Conservation (phyloP, 1,140 invertebrate species). For the Monochamus saltuarius region DNA sequence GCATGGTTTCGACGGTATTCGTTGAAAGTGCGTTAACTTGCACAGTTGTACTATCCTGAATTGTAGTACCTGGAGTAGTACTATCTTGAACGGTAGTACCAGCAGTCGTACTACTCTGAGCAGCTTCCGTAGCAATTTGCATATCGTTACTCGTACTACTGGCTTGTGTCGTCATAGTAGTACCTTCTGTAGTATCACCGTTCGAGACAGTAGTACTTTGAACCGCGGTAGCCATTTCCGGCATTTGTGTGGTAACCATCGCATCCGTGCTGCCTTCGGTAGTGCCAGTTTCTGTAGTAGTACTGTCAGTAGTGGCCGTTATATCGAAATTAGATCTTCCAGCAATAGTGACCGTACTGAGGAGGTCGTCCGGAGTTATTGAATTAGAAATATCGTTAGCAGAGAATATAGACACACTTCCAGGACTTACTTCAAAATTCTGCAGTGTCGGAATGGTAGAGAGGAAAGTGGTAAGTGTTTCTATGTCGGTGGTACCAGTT, state of each 20-base stretch:
- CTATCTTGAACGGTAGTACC: slow-evolving; percentile 12
- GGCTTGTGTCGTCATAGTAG: slow-evolving; percentile 19
- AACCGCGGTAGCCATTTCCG: slow-evolving; percentile 35
- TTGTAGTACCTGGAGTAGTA: neutral
- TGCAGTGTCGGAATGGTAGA: slow-evolving; percentile 33
- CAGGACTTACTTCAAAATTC: slow-evolving; percentile 48
- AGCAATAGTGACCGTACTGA: slow-evolving; percentile 43
- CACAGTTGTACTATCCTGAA: neutral
- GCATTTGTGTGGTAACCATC: slow-evolving; percentile 35
- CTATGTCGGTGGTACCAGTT: slow-evolving; percentile 11
- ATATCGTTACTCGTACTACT: slow-evolving; percentile 38
- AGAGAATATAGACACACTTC: slow-evolving; percentile 43
- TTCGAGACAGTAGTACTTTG: slow-evolving; percentile 24
- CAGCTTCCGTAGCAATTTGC: slow-evolving; percentile 34
- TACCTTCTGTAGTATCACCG: neutral
- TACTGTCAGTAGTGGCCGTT: slow-evolving; percentile 27
- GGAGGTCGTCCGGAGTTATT: slow-evolving; percentile 45
- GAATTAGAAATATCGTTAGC: slow-evolving; percentile 50
- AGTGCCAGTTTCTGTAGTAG: slow-evolving; percentile 25
- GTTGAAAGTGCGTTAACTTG: no score
- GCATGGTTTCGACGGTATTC: no score
- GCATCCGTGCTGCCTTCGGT: slow-evolving; percentile 26
- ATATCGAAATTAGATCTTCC: slow-evolving; percentile 38
- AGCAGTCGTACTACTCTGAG: slow-evolving; percentile 1
- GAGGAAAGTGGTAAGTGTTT: slow-evolving; percentile 16